A percentile compares a stretch with the other conserved stretches of the same genome.
Conservation (phyloP, 2,888 invertebrate genomes). For the Scelioninae gen. 2 region DNA sequence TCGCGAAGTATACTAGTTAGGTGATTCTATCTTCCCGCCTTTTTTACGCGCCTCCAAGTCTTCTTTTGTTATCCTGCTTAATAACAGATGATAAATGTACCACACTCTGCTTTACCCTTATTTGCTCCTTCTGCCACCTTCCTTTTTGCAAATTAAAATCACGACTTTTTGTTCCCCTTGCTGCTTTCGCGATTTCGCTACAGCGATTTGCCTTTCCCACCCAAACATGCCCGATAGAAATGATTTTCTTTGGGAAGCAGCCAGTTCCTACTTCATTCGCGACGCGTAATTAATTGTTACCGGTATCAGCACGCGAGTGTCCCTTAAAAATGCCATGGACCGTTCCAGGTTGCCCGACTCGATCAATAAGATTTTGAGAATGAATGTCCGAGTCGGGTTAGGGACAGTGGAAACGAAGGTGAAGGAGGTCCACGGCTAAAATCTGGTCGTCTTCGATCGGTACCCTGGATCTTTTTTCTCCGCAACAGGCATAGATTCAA, state of each 20-base stretch:
- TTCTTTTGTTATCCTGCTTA: constrained; percentile 74
- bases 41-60: constrained; percentile 70
- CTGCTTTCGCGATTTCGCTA: constrained; percentile 2
- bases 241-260: no score
- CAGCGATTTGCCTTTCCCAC: constrained; percentile 8
- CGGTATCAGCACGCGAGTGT: no score
- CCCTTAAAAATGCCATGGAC: no score
- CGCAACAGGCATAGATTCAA: constrained; percentile 47
- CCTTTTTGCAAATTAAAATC: constrained; percentile 68
- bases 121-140: constrained; percentile 51
- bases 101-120: constrained; percentile 62
- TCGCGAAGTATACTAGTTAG: constrained; percentile 72
- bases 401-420: no score
- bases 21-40: constrained; percentile 73
- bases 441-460: constrained; percentile 20
- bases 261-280: no score
- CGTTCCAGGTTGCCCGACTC: no score
- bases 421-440: no score
- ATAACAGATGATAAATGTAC: constrained; percentile 75
- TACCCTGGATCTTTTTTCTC: constrained; percentile 19
- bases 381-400: no score
- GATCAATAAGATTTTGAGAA: no score
- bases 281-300: no score
- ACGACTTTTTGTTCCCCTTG: constrained; percentile 60
- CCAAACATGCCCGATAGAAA: no score